Conservation (phyloP, 2,113 vertebrate species). For the Charina bottae region DNA sequence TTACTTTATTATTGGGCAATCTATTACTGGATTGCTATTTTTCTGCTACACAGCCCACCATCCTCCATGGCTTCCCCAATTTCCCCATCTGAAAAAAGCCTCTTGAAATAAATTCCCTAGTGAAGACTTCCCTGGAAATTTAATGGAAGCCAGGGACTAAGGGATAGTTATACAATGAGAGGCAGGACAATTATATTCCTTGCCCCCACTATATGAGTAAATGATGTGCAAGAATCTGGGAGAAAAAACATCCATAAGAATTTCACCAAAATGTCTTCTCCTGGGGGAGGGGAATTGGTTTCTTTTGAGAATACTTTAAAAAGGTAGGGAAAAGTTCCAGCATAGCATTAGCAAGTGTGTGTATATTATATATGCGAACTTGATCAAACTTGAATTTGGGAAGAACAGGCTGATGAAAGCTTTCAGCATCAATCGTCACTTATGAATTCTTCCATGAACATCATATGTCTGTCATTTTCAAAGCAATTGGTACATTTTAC, state of each 20-base stretch:
- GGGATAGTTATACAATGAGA: neutral
- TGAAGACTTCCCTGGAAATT: neutral
- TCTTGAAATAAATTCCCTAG: neutral
- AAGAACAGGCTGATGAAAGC: neutral
- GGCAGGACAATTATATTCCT: neutral
- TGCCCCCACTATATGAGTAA: neutral
- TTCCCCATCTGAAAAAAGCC: neutral
- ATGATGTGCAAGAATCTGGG: neutral
- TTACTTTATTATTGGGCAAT: neutral
- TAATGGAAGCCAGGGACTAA: neutral
- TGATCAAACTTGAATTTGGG: slow-evolving; percentile 7
- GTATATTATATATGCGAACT: neutral
- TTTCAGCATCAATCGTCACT: neutral
- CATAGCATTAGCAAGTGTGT: neutral
- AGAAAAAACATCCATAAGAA: neutral
- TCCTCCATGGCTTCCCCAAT: neutral
- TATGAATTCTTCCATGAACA: neutral
- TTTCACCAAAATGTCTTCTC: neutral
- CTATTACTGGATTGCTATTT: neutral
- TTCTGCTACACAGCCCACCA: neutral
- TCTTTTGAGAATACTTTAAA: neutral
- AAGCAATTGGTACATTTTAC: neutral
- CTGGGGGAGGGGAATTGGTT: neutral
- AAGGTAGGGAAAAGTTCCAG: neutral
- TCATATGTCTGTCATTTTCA: neutral